These are phyloP conservation scores for Rutilus rutilus DNA, from an alignment of 2,113 vertebrate species.

Conservation along the genomic window DNA sequence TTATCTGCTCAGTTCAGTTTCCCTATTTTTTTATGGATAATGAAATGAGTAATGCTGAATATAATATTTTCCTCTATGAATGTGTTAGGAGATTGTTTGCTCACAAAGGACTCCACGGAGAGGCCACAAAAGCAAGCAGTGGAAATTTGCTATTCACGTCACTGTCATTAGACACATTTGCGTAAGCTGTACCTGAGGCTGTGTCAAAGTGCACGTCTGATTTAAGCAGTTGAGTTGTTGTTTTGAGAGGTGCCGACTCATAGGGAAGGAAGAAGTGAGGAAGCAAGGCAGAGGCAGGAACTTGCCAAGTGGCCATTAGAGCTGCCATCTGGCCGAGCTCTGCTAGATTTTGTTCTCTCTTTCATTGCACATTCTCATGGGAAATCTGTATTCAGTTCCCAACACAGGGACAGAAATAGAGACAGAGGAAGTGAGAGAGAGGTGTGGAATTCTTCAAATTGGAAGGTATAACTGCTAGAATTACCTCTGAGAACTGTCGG, in stretches of 20 bases:
- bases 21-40: neutral
- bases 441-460: constrained; percentile 39
- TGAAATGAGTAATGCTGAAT: constrained; percentile 9
- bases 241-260: constrained; percentile 48
- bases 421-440: constrained; percentile 22
- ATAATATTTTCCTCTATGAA: neutral
- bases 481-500: constrained; percentile 9
- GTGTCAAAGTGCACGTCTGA: neutral
- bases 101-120: neutral
- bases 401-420: constrained; percentile 47
- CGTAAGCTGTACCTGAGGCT: constrained; percentile 15
- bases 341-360: constrained; percentile 54
- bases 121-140: constrained; percentile 1
- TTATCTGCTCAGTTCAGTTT: neutral
- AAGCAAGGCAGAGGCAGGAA: constrained; percentile 29
- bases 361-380: constrained; percentile 49
- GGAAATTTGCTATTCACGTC: constrained; percentile 20
- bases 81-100: neutral
- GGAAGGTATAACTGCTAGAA: constrained; percentile 30
- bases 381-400: constrained; percentile 53
- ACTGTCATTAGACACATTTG: neutral
- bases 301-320: constrained; percentile 59
- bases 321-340: constrained; percentile 57
- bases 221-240: constrained; percentile 36
- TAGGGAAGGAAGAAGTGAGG: constrained; percentile 35